These are phyloP conservation scores for Hycleus cichorii DNA, from an alignment of 1,140 invertebrate genomes.

Conservation along the genomic window DNA sequence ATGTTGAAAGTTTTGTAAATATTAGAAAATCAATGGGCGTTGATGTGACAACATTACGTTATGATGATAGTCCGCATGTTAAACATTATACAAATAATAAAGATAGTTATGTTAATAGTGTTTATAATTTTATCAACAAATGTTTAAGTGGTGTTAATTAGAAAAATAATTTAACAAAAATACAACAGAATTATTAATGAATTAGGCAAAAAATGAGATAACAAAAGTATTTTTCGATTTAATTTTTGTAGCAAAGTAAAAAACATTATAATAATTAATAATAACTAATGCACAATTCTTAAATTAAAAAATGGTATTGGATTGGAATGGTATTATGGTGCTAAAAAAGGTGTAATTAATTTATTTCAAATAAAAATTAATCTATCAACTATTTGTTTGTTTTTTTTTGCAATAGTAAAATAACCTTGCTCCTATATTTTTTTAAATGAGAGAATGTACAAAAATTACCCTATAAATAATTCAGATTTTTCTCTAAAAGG, in stretches of 20 bases:
- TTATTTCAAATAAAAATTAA: background rate
- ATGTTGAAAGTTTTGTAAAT: slow-evolving; percentile 54
- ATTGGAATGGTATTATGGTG: slow-evolving; percentile 1
- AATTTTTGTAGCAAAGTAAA: too few relatives aligned
- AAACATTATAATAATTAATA: background rate
- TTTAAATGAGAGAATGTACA: too few relatives aligned
- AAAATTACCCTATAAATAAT: too few relatives aligned
- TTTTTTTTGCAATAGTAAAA: too few relatives aligned
- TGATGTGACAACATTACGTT: slow-evolving; percentile 51
- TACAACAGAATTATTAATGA: too few relatives aligned
- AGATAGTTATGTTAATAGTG: slow-evolving; percentile 54
- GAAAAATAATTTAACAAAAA: too few relatives aligned
- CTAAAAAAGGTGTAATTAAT: background rate
- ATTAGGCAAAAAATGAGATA: too few relatives aligned
- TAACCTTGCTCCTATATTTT: too few relatives aligned
- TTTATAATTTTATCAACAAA: slow-evolving; percentile 53
- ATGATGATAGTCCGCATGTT: slow-evolving; percentile 62
- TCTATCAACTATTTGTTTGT: too few relatives aligned
- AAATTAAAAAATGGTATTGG: background rate
- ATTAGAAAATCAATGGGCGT: slow-evolving; percentile 53
- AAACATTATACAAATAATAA: slow-evolving; percentile 56
- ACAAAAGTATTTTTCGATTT: too few relatives aligned
- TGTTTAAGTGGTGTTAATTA: slow-evolving; percentile 41
- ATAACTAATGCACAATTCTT: slow-evolving; percentile 1
- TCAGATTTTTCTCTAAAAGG: too few relatives aligned